Percentiles rank a stretch among this genome's conserved stretches.
Conservation (phyloP, 2,797 vertebrate species). For the Oceanodroma leucorhoa region DNA sequence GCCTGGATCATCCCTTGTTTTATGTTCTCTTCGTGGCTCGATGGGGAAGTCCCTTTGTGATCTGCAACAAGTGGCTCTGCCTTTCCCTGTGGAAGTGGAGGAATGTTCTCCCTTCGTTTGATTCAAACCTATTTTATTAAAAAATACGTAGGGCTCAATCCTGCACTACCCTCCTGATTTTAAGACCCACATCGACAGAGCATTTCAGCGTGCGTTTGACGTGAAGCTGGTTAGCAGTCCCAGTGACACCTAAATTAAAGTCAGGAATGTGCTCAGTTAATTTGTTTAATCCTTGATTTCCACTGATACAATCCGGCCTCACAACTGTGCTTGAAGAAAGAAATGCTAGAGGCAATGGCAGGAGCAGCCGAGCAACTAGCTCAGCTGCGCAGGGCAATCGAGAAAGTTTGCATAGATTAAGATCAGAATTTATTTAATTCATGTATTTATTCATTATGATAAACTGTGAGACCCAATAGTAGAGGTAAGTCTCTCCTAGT, state of each 20-base stretch:
- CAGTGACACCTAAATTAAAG: not conserved
- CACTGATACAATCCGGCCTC: not conserved
- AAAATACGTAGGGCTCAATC: not conserved
- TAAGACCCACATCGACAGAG: accelerated
- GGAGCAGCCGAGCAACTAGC: not conserved
- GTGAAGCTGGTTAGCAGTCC: not conserved
- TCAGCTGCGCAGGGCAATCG: not conserved
- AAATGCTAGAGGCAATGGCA: not conserved
- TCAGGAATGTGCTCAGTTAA: not conserved
- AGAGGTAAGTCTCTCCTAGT: not conserved
- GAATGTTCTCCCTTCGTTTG: not conserved
- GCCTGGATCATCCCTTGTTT: not conserved
- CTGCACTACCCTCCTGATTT: not conserved
- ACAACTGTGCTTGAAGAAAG: not conserved
- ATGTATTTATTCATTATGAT: conserved; percentile 9
- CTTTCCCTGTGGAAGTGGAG: not conserved
- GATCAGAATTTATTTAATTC: conserved; percentile 47
- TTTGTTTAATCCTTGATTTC: not conserved
- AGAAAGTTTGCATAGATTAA: not conserved
- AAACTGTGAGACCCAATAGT: not conserved
- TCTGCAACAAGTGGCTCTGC: not conserved
- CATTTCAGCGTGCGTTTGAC: accelerated
- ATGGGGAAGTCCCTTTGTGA: not conserved
- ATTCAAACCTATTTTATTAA: not conserved
- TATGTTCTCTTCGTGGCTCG: not conserved